Base-by-base conservation (phyloP, 2,113 vertebrate species). In the Cromileptes altivelis region DNA sequence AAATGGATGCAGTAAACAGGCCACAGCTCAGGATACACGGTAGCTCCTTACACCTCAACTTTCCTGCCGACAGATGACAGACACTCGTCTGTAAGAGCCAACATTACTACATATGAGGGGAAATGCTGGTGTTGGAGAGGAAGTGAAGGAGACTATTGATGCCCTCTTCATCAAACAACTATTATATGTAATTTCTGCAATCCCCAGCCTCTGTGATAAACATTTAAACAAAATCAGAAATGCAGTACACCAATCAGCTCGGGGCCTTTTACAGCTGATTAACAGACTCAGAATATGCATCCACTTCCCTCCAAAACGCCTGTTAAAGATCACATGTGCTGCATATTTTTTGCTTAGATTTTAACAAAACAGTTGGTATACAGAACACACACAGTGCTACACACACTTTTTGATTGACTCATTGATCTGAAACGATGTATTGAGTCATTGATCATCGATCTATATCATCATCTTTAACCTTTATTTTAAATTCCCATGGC, bases 101-200 rank as follows among this genome's bases (percentile, higher is more conserved):
- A 23, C 50, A n/a, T 21, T 6, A 49, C 25, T 61, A 65, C 73
- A 70, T 12, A 60, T 19, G 49, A 63, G 37, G 30, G 30, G 13
- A 50, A 13, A 60, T 42, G 23, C 21, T 73, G 56, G 52, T 47
- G 68, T 72, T 60, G 50, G 27, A 4, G 27, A 49, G 17, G 56
- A 74, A 0, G 17, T 50, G 23, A 58, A 37, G 53, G 64, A 23
- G 49, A 30, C 3, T 1, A 53, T 21, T 57, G 60, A 49, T 67
- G 42, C 6, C 30, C 49, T 68, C 55, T 85, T 76, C 47, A 75
- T 80, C 78, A 78, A 81, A 72, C 52, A 52, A 49, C 55, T 49
- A 71, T 78, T 71, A 63, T 27, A 25, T 64, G 42, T 71, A 18
- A 83, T 80, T 76, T 63, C 10, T 80, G 47, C 62, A 55, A 82